Conservation (phyloP, 2,113 vertebrate species). For the Bolborhynchus lineola region DNA sequence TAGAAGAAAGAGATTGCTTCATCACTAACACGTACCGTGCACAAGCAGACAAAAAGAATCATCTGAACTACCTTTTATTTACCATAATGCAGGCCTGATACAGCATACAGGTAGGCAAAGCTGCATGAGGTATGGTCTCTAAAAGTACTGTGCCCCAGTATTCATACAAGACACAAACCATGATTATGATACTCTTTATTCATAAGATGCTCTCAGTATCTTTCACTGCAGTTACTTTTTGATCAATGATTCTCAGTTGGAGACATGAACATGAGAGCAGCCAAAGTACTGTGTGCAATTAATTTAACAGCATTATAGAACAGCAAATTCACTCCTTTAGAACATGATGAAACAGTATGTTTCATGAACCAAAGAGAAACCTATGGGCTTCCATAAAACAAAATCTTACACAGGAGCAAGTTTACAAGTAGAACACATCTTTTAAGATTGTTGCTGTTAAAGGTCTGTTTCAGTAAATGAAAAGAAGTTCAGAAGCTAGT, state of each 20-base stretch:
- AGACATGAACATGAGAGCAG: background rate
- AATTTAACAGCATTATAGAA: constrained; percentile 35
- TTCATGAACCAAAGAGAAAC: background rate
- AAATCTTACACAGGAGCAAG: background rate
- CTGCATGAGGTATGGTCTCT: background rate
- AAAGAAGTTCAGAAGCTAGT: background rate
- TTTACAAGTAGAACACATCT: background rate
- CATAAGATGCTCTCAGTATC: background rate
- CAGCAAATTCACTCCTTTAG: background rate
- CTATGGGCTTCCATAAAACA: background rate
- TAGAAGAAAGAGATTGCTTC: background rate
- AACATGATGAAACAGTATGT: background rate
- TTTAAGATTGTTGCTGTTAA: background rate
- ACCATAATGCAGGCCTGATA: background rate
- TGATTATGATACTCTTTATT: background rate
- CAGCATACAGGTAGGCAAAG: background rate
- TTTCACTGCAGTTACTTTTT: background rate
- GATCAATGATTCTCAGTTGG: background rate
- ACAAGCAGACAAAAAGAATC: background rate
- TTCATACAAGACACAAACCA: background rate
- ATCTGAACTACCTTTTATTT: background rate
- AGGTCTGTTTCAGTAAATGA: background rate
- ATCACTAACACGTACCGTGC: background rate
- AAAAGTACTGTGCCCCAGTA: background rate
- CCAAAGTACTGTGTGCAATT: background rate